Conservation (phyloP, 2,888 invertebrate species). For the Rutpela maculata region DNA sequence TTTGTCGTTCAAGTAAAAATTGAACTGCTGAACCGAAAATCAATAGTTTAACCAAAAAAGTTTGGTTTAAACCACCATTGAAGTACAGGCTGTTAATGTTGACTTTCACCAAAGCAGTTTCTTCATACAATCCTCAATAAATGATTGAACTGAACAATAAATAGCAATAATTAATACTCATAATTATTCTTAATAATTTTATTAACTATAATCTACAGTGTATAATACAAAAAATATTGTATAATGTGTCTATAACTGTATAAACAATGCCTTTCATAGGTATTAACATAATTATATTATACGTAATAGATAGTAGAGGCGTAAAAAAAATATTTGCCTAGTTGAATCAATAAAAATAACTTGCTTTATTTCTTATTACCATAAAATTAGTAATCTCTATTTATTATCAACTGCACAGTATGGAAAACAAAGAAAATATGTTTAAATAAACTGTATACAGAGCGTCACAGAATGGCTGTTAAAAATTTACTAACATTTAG, state of each 20-base stretch:
- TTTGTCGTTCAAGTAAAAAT: too few relatives aligned
- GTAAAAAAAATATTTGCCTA: slow-evolving; percentile 51
- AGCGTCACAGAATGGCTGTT: slow-evolving; percentile 25
- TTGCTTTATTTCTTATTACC: slow-evolving; percentile 40
- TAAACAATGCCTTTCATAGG: slow-evolving; percentile 67
- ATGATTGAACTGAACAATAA: too few relatives aligned
- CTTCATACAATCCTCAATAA: too few relatives aligned
- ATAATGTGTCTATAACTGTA: slow-evolving; percentile 67
- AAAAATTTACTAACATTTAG: slow-evolving; percentile 14
- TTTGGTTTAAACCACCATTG: too few relatives aligned
- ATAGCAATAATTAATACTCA: neutral
- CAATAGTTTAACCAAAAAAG: too few relatives aligned
- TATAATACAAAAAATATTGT: slow-evolving; percentile 73
- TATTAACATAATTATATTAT: slow-evolving; percentile 58
- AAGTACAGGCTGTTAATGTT: too few relatives aligned
- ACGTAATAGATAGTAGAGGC: slow-evolving; percentile 47
- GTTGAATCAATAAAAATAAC: slow-evolving; percentile 52
- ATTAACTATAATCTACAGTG: slow-evolving; percentile 65
- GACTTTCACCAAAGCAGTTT: too few relatives aligned
- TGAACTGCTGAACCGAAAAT: too few relatives aligned
- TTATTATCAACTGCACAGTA: slow-evolving; percentile 51
- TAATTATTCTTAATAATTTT: slow-evolving; percentile 50
- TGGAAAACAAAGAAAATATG: slow-evolving; percentile 46
- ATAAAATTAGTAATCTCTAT: slow-evolving; percentile 47
- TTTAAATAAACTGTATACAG: slow-evolving; percentile 50